Evolutionary conservation across 2,888 invertebrate genomes (phyloP).

Genomic region (Carcina quercana): DNA sequence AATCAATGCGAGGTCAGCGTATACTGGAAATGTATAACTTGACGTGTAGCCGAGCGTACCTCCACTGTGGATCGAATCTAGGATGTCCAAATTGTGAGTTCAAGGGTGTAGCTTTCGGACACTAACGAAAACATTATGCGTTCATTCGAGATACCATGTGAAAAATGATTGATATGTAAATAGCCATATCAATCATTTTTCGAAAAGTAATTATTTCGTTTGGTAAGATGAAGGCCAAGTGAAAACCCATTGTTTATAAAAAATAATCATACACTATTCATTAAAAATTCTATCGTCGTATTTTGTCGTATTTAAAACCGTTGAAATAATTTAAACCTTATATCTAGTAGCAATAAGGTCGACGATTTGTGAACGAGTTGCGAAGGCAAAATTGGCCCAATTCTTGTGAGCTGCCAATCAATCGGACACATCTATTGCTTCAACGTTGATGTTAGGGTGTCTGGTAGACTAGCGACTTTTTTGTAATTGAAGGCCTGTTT

Average conservation of each 20-base stretch:
- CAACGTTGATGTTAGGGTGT: background rate
- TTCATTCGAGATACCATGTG: too few species aligned
- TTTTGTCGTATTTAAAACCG: background rate
- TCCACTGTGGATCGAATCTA: too few species aligned
- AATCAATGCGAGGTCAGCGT: too few species aligned
- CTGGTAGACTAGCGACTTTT: background rate
- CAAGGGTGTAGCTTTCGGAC: too few species aligned
- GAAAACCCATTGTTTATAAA: too few species aligned
- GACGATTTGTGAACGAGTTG: too few species aligned
- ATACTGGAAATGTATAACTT: too few species aligned
- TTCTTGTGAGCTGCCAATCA: constrained; percentile 3
- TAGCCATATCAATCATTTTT: too few species aligned
- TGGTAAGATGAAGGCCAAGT: background rate
- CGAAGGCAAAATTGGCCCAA: background rate
- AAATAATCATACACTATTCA: background rate
- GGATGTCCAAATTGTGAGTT: too few species aligned
- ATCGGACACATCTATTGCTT: constrained; percentile 5
- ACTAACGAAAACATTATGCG: too few species aligned
- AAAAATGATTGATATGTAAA: too few species aligned
- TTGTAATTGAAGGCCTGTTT: background rate
- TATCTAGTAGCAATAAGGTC: background rate
- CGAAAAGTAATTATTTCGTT: background rate
- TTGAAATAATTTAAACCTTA: background rate
- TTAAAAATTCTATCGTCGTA: background rate
- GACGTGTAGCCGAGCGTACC: too few species aligned